phyloP scores from a whole-genome alignment of 2,113 vertebrate species.

The Bufo bufo region DNA sequence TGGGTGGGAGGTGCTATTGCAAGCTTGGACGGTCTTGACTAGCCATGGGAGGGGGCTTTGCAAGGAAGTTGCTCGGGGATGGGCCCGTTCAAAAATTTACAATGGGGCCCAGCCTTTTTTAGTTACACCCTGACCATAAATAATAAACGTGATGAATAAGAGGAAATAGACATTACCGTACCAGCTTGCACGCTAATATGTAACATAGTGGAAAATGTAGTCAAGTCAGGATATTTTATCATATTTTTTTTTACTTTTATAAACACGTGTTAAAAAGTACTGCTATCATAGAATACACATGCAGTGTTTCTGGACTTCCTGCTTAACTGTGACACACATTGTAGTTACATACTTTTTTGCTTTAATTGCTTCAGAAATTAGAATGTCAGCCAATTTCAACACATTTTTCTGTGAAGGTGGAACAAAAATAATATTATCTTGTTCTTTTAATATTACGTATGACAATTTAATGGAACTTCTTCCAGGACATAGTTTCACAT shows the following conservation, averaged over 20 bases:
- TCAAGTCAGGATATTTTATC: not conserved
- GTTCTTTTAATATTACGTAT: conserved; percentile 49
- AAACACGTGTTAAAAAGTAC: not conserved
- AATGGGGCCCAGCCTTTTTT: too few species aligned
- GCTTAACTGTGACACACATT: conserved; percentile 14
- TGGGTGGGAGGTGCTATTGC: too few species aligned
- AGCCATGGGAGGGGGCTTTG: too few species aligned
- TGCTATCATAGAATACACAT: conserved; percentile 10
- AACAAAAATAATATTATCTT: conserved; percentile 55
- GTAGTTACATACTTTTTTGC: conserved; percentile 18
- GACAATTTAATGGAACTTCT: conserved; percentile 45
- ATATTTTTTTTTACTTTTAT: not conserved
- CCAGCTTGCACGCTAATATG: not conserved
- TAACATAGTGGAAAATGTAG: not conserved
- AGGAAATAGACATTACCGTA: not conserved
- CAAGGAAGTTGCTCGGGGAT: too few species aligned
- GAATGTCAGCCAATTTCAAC: conserved; percentile 44
- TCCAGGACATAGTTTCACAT: conserved; percentile 34
- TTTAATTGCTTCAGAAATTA: conserved; percentile 34
- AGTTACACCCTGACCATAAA: too few species aligned
- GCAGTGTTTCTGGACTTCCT: conserved; percentile 7
- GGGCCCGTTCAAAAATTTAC: too few species aligned
- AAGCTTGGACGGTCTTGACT: too few species aligned
- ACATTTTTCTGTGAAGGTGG: conserved; percentile 48
- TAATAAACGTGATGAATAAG: too few species aligned